A percentile compares a stretch with the other conserved stretches of the same genome.
These are phyloP conservation scores for Anguilla anguilla DNA, from an alignment of 2,797 vertebrate genomes.

Conservation along the genomic window DNA sequence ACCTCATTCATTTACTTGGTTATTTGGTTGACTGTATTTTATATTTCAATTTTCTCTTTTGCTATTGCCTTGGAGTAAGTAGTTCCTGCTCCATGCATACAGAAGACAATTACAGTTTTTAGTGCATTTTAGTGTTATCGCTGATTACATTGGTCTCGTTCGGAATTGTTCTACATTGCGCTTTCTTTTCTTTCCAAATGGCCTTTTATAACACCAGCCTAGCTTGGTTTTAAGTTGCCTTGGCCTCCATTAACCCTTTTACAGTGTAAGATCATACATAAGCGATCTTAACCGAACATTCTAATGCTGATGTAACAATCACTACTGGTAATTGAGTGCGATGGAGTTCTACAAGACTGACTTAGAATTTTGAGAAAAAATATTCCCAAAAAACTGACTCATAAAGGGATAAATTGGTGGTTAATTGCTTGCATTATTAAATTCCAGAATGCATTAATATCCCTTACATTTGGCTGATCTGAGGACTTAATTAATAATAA, in stretches of 20 bases:
- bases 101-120: neutral
- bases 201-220: constrained; percentile 59
- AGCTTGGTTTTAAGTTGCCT: constrained; percentile 53
- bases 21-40: neutral
- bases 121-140: constrained; percentile 30
- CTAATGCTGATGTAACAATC: no score
- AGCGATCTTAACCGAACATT: no score
- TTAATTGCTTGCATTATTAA: constrained; percentile 61
- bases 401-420: constrained; percentile 47
- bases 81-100: neutral
- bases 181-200: constrained; percentile 54
- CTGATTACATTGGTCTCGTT: constrained; percentile 21
- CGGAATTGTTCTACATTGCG: constrained; percentile 45
- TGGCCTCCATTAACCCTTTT: constrained; percentile 33
- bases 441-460: constrained; percentile 60
- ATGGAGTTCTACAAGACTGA: no score
- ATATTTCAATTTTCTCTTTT: neutral
- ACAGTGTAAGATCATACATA: no score
- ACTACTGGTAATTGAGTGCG: no score
- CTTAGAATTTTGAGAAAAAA: no score
- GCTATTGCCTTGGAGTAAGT: neutral
- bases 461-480: constrained; percentile 52
- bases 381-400: no score
- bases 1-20: neutral
- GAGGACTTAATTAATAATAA: neutral